Percentiles rank a stretch among this genome's conserved stretches.
phyloP scores from a whole-genome alignment of 1,140 invertebrate species.

The Rhopalosiphum padi region DNA sequence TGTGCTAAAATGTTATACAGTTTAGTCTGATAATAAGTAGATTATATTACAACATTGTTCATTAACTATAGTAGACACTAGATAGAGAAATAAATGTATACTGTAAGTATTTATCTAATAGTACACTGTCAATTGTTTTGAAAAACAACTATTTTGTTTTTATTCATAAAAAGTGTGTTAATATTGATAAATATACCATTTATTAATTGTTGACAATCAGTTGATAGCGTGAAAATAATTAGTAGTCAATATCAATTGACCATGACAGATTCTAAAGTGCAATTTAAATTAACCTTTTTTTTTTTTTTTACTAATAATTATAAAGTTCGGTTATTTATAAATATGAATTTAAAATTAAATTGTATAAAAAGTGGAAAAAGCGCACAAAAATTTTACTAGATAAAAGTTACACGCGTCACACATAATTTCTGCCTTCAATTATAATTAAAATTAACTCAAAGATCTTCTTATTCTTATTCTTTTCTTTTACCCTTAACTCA shows the following conservation, averaged over 20 bases:
- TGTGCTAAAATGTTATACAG: background rate
- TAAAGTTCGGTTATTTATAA: background rate
- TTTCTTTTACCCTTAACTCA: background rate
- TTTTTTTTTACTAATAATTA: background rate
- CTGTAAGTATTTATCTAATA: background rate
- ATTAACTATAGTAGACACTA: background rate
- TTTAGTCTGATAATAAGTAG: background rate
- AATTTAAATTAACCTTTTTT: background rate
- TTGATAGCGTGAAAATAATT: background rate
- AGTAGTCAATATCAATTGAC: too few relatives aligned
- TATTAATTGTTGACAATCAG: background rate
- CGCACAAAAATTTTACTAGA: background rate
- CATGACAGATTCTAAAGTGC: background rate
- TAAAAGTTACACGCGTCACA: background rate
- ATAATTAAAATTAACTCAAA: background rate
- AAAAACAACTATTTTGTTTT: background rate
- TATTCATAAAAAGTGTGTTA: background rate
- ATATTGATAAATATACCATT: background rate
- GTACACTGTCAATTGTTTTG: background rate
- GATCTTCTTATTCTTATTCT: background rate
- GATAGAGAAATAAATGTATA: background rate
- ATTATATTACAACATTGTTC: background rate
- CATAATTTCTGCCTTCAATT: constrained; percentile 3
- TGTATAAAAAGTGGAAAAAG: background rate
- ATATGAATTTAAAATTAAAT: background rate